These are phyloP conservation scores for Takifugu flavidus DNA, from an alignment of 2,113 vertebrate genomes.

Conservation along the genomic window DNA sequence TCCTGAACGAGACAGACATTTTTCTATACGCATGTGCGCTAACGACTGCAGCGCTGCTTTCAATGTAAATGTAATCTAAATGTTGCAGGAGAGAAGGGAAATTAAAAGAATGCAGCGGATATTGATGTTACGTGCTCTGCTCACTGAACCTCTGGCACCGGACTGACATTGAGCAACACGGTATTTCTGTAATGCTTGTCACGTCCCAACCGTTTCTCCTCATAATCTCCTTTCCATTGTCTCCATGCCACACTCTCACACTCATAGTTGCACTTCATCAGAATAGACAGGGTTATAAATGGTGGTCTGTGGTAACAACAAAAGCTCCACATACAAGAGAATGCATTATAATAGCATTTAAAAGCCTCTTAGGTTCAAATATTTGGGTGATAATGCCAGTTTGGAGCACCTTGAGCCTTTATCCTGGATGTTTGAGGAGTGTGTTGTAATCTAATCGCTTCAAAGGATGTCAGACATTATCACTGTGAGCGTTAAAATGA, in stretches of 20 bases:
- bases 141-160: too few relatives aligned
- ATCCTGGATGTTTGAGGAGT: constrained; percentile 14
- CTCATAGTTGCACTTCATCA: constrained; percentile 45
- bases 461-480: too few relatives aligned
- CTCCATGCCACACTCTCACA: constrained; percentile 8
- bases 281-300: constrained; percentile 54
- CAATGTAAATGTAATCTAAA: too few relatives aligned
- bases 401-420: constrained; percentile 23
- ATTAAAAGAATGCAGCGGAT: too few relatives aligned
- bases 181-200: constrained; percentile 10
- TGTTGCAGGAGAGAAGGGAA: too few relatives aligned
- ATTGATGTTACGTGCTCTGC: too few relatives aligned
- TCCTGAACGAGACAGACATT: too few relatives aligned
- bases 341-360: constrained; percentile 45
- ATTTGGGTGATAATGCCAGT: constrained; percentile 44
- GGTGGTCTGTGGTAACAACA: constrained; percentile 43
- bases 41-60: too few relatives aligned
- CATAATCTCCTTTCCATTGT: constrained; percentile 18
- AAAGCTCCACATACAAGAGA: constrained; percentile 55
- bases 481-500: too few relatives aligned
- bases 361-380: constrained; percentile 53
- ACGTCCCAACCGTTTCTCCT: constrained; percentile 14
- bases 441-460: neutral
- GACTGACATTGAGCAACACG: too few relatives aligned
- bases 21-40: too few relatives aligned